Evolutionary conservation across 2,113 vertebrate genomes (phyloP).

Genomic region (Cheirogaleus medius): DNA sequence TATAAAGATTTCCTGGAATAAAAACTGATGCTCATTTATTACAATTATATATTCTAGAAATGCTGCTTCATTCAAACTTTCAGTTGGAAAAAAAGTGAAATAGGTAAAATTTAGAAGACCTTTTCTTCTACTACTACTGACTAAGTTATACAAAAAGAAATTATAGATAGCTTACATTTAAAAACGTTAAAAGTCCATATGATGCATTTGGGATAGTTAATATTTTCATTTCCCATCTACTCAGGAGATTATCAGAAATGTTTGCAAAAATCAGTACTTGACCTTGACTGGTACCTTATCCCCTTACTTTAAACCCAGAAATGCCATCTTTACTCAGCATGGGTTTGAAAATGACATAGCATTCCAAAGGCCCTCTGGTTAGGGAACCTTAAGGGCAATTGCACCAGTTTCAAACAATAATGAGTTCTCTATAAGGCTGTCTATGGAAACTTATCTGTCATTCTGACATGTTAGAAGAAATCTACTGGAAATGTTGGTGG

Average conservation of each 20-base stretch:
- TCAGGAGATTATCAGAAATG: neutral
- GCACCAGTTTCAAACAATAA: conserved; percentile 78
- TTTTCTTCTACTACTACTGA: conserved; percentile 32
- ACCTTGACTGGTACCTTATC: conserved; percentile 32
- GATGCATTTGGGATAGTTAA: conserved; percentile 10
- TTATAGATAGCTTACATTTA: neutral
- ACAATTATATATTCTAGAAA: neutral
- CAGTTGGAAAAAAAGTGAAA: neutral
- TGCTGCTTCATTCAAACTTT: neutral
- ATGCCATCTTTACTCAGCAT: conserved; percentile 50
- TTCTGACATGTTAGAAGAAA: conserved; percentile 82
- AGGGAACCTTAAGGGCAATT: conserved; percentile 58
- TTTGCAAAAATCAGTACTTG: conserved; percentile 42
- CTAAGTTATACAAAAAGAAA: conserved; percentile 44
- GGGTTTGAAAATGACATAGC: conserved; percentile 65
- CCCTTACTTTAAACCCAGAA: conserved; percentile 42
- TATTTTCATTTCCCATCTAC: neutral
- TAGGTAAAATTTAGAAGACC: neutral
- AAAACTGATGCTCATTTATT: neutral
- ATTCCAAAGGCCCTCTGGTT: conserved; percentile 49
- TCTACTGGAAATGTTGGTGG: conserved; percentile 84
- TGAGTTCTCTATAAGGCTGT: conserved; percentile 72
- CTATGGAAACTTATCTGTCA: conserved; percentile 82
- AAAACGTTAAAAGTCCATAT: conserved; percentile 15
- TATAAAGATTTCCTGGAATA: neutral